Conservation (phyloP, 92 coral and sea anemone genomes). For the Micromussa lordhowensis region DNA sequence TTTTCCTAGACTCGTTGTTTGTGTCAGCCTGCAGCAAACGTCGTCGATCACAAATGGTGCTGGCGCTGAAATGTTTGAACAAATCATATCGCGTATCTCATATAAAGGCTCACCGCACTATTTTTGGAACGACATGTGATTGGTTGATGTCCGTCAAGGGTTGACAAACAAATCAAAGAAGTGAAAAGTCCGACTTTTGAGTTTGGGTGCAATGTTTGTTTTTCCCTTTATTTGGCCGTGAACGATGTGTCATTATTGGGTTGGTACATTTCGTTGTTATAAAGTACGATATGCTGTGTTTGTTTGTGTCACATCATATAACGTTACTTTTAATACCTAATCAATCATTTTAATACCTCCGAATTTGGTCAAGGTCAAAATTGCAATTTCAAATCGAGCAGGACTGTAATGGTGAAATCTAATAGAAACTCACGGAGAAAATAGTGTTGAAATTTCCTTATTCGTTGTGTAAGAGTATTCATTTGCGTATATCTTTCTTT, state of each 20-base stretch:
- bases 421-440: not conserved
- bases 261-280: not conserved
- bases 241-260: not conserved
- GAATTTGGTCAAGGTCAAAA: not conserved
- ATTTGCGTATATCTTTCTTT: not conserved
- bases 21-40: not conserved
- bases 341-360: too few species aligned
- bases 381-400: not conserved
- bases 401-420: too few species aligned
- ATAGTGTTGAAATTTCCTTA: not conserved
- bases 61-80: not conserved
- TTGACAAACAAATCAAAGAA: constrained; percentile 9
- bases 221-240: constrained; percentile 28
- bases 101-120: constrained; percentile 7
- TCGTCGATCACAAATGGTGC: not conserved
- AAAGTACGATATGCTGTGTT: not conserved
- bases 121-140: constrained; percentile 24
- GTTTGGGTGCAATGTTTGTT: not conserved
- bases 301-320: not conserved
- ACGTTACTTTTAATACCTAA: not conserved
- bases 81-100: not conserved
- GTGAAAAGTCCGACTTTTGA: not conserved
- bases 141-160: not conserved
- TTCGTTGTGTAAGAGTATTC: not conserved
- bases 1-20: not conserved